phyloP scores from a whole-genome alignment of 2,888 invertebrate species.

The Macrosoma leucophasiata region DNA sequence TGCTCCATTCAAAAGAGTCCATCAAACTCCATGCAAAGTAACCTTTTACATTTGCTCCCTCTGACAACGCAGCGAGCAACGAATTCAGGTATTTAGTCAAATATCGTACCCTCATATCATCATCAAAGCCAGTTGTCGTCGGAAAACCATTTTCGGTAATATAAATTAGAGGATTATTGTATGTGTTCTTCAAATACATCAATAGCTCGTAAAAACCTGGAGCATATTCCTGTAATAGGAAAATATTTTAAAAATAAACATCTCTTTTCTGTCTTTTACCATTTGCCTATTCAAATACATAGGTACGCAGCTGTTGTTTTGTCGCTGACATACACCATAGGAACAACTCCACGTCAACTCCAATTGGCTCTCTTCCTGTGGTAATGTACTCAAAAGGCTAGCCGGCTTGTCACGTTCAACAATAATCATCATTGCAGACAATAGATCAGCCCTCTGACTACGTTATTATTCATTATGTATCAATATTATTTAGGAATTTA shows the following conservation, averaged over 20 bases:
- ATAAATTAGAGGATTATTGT: slow-evolving; percentile 24
- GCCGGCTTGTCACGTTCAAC: no score
- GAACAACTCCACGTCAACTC: no score
- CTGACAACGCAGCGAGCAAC: slow-evolving; percentile 43
- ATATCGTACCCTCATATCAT: slow-evolving; percentile 44
- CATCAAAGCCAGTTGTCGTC: slow-evolving; percentile 38
- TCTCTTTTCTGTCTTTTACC: no score
- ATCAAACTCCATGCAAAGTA: slow-evolving; percentile 75
- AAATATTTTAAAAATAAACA: slow-evolving; percentile 22
- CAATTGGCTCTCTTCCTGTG: no score
- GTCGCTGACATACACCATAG: no score
- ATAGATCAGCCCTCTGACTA: no score
- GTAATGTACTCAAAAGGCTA: no score
- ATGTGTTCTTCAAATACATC: slow-evolving; percentile 20
- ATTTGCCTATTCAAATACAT: no score
- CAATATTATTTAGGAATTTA: no score
- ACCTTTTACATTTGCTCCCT: slow-evolving; percentile 50
- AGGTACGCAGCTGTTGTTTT: no score
- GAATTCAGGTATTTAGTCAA: slow-evolving; percentile 43
- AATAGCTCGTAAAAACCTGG: slow-evolving; percentile 25
- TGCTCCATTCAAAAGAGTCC: slow-evolving; percentile 77
- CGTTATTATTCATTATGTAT: no score
- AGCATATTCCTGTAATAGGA: slow-evolving; percentile 23
- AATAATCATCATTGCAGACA: no score
- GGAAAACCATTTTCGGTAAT: slow-evolving; percentile 69